Evolutionary conservation across 2,113 vertebrate genomes (phyloP).

Genomic region (Ornithorhynchus anatinus): DNA sequence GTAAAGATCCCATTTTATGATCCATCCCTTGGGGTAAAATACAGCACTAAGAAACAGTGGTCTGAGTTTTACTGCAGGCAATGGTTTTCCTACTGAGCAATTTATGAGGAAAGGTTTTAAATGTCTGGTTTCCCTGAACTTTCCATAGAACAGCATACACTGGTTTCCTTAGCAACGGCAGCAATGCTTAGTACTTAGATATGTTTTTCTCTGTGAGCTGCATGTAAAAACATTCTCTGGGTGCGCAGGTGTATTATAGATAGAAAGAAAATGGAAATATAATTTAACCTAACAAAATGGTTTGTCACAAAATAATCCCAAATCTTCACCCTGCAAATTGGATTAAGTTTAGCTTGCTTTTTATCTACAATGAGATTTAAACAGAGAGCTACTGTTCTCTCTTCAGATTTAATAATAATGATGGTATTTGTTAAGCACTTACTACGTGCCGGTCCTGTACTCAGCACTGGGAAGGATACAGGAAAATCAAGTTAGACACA

Average conservation of each 20-base stretch:
- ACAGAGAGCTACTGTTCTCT: background rate
- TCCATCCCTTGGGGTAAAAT: background rate
- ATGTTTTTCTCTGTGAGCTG: constrained; percentile 15
- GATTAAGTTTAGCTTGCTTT: constrained; percentile 23
- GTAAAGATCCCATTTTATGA: too few species aligned
- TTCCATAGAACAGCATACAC: constrained; percentile 21
- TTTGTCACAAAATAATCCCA: background rate
- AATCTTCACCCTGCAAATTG: background rate
- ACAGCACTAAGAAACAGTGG: background rate
- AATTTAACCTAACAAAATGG: constrained; percentile 10
- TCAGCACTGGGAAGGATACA: too few species aligned
- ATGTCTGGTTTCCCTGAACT: constrained; percentile 27
- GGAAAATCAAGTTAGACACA: too few species aligned
- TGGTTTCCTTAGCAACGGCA: constrained; percentile 40
- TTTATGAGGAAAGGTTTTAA: constrained; percentile 14
- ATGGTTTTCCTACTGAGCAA: background rate
- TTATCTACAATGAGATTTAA: constrained; percentile 4
- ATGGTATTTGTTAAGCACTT: too few species aligned
- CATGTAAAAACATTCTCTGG: constrained; percentile 7
- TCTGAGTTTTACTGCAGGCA: background rate
- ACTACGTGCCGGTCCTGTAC: too few species aligned
- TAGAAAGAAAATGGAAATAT: background rate
- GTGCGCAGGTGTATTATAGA: constrained; percentile 11
- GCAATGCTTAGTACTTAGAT: background rate
- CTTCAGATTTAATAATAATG: too few species aligned